Conservation (phyloP, 2,113 vertebrate species). For the Poeciliopsis occidentalis region DNA sequence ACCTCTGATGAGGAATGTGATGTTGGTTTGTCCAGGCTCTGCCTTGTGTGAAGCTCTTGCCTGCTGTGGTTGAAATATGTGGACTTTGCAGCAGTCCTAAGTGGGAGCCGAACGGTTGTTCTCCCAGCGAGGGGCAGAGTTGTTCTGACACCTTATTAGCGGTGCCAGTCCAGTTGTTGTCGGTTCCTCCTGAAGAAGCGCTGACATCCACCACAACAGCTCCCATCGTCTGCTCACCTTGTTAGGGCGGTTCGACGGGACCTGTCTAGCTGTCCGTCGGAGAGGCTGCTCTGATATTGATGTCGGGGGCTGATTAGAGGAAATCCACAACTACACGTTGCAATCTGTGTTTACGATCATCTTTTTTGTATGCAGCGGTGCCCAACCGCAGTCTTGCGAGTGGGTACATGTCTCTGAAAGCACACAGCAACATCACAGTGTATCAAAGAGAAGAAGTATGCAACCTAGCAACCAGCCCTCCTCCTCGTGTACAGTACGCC, state of each 20-base stretch:
- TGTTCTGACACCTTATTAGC: slow-evolving; percentile 65
- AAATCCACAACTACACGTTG: slow-evolving; percentile 17
- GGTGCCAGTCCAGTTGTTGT: slow-evolving; percentile 43
- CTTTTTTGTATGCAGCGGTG: slow-evolving; percentile 27
- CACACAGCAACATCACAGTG: slow-evolving; percentile 26
- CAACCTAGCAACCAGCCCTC: slow-evolving; percentile 65
- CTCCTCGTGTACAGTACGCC: slow-evolving; percentile 46
- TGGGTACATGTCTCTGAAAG: slow-evolving; percentile 45
- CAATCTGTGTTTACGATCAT: slow-evolving; percentile 25
- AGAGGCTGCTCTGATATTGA: slow-evolving; percentile 42
- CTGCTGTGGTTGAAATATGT: slow-evolving; percentile 20
- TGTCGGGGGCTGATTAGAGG: slow-evolving; percentile 35
- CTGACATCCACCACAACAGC: slow-evolving; percentile 50
- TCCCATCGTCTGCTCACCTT: slow-evolving; percentile 62
- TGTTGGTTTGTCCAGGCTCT: background rate
- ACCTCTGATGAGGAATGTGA: slow-evolving; percentile 1
- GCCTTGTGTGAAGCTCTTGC: slow-evolving; percentile 19
- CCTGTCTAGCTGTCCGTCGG: slow-evolving; percentile 31
- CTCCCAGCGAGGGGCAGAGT: slow-evolving; percentile 36
- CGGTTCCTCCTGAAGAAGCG: slow-evolving; percentile 60
- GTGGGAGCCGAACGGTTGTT: slow-evolving; percentile 23
- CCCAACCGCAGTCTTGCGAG: slow-evolving; percentile 26
- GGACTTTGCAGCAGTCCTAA: slow-evolving; percentile 13
- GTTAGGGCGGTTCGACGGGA: slow-evolving; percentile 57
- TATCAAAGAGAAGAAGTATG: slow-evolving; percentile 55